Base-by-base conservation (phyloP, 2,888 invertebrate genomes). In the Blastobasis adustella region DNA sequence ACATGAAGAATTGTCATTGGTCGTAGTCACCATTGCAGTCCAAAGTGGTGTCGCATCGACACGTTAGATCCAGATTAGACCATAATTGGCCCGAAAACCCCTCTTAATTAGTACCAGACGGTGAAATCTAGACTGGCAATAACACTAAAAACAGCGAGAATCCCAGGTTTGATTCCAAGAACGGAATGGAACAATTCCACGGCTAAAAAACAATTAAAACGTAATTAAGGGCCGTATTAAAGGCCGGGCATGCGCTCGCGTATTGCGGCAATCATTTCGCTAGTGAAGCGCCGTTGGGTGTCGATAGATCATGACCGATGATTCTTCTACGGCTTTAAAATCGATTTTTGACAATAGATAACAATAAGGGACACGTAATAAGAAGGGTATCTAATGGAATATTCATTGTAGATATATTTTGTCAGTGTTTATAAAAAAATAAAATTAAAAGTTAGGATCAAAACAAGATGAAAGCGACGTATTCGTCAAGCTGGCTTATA, bases 171-270 rank as follows among this genome's bases (percentile, higher is more conserved):
- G 54, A 62, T 86, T 86, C 87, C 58, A 52, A 70, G 83, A 85
- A 86, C 63, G 60, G 57, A 61, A 64, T 61, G 63, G 62, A 78
- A 78, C 76, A 76, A 79, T 81, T 77, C 78, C 67, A 63, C 63
- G 76, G 72, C 76, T 77, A 81, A 84, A 84, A 72, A 86, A 84
- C 81, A 84, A 87, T 86, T 87, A 86, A 84, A 82, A 73, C 76
- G 83, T 82, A 85, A 87, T 87, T 86, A 86, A 80, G 73, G 71
- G 61, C 77, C 80, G 78, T 80, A 86, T 85, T 84, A 82, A 83
- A 72, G 69, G 68, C 71, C 61, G 63, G 81, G 82, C 75, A 78
- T 82, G 81, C 76, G 77, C 65, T 59, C 58, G 65, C 63, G 75
- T 69, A 73, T 70, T 73, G 73, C 71, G 55, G 69, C 69, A 67